These are phyloP conservation scores for Proctacanthus coquilletti DNA, from an alignment of 1,140 invertebrate genomes.

Conservation along the genomic window DNA sequence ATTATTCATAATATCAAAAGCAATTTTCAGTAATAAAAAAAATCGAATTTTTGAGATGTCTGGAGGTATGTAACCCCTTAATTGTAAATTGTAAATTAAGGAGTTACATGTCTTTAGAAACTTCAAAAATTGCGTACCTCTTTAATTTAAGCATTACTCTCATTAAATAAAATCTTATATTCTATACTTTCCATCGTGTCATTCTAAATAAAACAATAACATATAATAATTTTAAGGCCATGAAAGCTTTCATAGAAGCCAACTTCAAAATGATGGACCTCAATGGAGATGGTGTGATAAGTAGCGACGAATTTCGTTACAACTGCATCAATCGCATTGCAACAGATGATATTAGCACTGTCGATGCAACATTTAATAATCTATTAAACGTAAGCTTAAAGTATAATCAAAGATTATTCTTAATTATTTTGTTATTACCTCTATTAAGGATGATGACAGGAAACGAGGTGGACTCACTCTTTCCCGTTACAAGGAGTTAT, in stretches of 20 bases:
- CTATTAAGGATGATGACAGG: constrained; percentile 65
- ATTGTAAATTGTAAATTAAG: too few species aligned
- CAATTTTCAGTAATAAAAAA: too few species aligned
- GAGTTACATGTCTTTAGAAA: too few species aligned
- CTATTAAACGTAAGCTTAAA: constrained; percentile 50
- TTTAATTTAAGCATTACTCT: too few species aligned
- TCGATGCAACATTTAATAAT: constrained; percentile 62
- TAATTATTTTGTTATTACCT: constrained; percentile 4
- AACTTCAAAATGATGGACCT: constrained; percentile 68
- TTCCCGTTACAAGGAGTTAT: constrained; percentile 64
- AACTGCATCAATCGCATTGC: constrained; percentile 65
- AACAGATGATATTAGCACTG: constrained; percentile 51
- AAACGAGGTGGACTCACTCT: constrained; percentile 58
- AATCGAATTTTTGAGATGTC: too few species aligned
- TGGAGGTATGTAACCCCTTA: too few species aligned
- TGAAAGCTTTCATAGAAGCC: constrained; percentile 68
- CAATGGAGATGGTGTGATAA: constrained; percentile 62
- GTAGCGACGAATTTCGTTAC: constrained; percentile 63
- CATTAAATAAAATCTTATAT: too few species aligned
- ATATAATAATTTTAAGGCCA: constrained; percentile 33
- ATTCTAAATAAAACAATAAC: too few species aligned
- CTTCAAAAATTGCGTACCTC: too few species aligned
- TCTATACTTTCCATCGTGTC: too few species aligned
- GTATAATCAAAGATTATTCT: background rate
- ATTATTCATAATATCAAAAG: too few species aligned